Evolutionary conservation across 2,797 vertebrate genomes (phyloP).

Genomic region (Halcyon smyrnensis): DNA sequence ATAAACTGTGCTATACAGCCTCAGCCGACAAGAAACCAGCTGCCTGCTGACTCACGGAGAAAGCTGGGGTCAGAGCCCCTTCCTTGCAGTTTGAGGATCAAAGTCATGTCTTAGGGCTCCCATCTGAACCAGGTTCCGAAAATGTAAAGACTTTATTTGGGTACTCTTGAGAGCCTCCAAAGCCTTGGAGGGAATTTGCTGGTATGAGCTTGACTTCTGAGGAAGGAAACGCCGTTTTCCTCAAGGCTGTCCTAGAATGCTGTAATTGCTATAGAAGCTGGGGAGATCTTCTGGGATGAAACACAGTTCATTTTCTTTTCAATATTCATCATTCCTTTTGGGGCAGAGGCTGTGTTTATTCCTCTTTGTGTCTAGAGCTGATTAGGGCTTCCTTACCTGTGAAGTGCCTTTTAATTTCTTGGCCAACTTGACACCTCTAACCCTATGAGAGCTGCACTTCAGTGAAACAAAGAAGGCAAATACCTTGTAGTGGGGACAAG

Average conservation of each 20-base stretch:
- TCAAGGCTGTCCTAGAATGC: background rate
- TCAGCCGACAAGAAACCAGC: background rate
- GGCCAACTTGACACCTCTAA: background rate
- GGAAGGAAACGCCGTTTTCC: rapidly evolving
- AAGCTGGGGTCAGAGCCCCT: background rate
- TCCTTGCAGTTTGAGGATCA: background rate
- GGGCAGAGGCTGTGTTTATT: background rate
- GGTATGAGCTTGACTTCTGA: background rate
- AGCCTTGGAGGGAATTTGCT: background rate
- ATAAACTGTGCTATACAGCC: background rate
- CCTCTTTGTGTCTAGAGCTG: background rate
- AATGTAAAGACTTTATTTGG: background rate
- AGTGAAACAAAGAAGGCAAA: background rate
- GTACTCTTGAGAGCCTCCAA: background rate
- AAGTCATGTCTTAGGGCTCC: background rate
- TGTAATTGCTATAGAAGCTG: background rate
- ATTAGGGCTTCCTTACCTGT: background rate
- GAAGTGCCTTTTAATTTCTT: background rate
- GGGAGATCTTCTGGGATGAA: conserved; percentile 3
- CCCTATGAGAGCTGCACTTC: background rate
- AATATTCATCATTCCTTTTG: background rate
- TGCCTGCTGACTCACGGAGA: background rate
- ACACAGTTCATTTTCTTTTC: background rate
- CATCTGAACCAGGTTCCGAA: background rate
- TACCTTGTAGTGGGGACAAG: background rate